Base-by-base conservation (phyloP, 2,113 vertebrate genomes). In the Salminus brasiliensis region DNA sequence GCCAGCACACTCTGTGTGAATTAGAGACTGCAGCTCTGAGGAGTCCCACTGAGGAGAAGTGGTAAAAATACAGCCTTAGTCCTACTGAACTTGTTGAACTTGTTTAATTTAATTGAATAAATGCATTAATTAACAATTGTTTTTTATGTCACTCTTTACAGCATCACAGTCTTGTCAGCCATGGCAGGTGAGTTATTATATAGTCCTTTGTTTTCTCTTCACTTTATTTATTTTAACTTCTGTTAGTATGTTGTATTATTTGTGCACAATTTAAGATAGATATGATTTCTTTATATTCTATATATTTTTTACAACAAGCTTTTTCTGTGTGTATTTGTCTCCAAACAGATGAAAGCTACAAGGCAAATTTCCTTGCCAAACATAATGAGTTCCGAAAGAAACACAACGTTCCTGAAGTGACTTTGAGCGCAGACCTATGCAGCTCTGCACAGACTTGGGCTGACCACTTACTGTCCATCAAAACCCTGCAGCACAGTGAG, bases 391-490 rank as follows among this genome's bases (percentile, higher is more conserved):
- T 85, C 49, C 84, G 90, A 2, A 18, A 30, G 10, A 71, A 43
- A 5, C 90, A 91, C 32, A 80, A 84, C 5, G 87, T 73, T 1
- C 79, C 88, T 2, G 74, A 85, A 1, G 79, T 91, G 15, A 73
- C 21, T 23, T 41, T 87, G 2, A 85, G 23, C 47, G 43, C 72
- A 4, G 86, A 78, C 0, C 82, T 91, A 47, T 83, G 86, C 36
- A 39, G 15, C 0, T 63, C 79, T 1, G 81, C 87, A 7, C 87
- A 88, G 59, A 36, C 80, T 21, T 91, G 90, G 90, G 90, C 88
- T 0, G 79, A 90, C 9, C 77, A 89, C 57, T 57, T 91, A 10
- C 63, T 88, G 36, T 71, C 53, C 15, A 78, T 0, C 3, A 82
- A 76, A 1, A 5, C 36, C 1, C 47, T 91, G 49, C n/a, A 75